Evolutionary conservation across 2,888 invertebrate genomes (phyloP), one percentile per base, ranked within the genome.

Genomic region (Macaria liturata): DNA sequence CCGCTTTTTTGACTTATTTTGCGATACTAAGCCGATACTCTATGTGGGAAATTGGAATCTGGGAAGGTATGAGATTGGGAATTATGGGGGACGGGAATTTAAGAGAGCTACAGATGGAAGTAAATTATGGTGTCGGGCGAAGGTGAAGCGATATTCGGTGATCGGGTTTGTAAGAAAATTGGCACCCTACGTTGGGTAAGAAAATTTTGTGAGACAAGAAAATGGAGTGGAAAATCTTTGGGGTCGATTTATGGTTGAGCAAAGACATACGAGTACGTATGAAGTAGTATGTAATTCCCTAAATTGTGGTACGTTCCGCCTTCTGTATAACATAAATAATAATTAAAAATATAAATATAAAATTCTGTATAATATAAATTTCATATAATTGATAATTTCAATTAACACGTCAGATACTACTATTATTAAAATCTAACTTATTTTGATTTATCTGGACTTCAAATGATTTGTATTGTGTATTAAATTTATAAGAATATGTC

Each of bases 311-410:
- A 77, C 71, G 72, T 46, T n/a, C 52, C 54, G 62, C 64, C 65
- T 67, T 66, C n/a, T n/a, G n/a, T n/a, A n/a, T n/a, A n/a, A n/a
- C n/a, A n/a, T n/a, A n/a, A n/a, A n/a, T n/a, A n/a, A n/a, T n/a
- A n/a, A n/a, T n/a, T n/a, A n/a, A n/a, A n/a, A n/a, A n/a, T n/a
- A n/a, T n/a, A n/a, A n/a, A n/a, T n/a, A n/a, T n/a, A n/a, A n/a
- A n/a, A n/a, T n/a, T n/a, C n/a, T n/a, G n/a, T n/a, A n/a, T n/a
- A n/a, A n/a, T n/a, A n/a, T n/a, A n/a, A n/a, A n/a, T n/a, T n/a
- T n/a, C n/a, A n/a, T n/a, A n/a, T n/a, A n/a, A n/a, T n/a, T 72
- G 76, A 76, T 73, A 76, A 81, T 81, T 83, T 76, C 84, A 83
- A 85, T 86, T 83, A 83, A 81, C 78, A 80, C 71, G 76, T 76